Percentiles rank a stretch among this genome's conserved stretches.
Evolutionary conservation across 2,888 invertebrate species (phyloP).

Genomic region (Sinelater perroti): DNA sequence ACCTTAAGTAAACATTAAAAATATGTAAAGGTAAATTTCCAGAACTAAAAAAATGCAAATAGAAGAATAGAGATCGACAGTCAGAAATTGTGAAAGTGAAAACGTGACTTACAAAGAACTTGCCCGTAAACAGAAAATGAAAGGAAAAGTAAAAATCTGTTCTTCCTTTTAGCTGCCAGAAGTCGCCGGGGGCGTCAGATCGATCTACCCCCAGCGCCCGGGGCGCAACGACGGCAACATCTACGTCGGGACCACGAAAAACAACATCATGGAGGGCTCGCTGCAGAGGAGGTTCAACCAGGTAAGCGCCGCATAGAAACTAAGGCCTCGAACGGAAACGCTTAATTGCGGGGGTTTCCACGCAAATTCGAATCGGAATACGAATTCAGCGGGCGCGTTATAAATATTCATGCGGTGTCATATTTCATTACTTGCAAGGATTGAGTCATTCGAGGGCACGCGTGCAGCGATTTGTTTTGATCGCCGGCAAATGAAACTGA

Average conservation of each 20-base stretch:
- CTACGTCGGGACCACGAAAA: constrained; percentile 89
- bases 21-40: too few relatives aligned
- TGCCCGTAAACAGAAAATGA: too few relatives aligned
- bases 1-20: too few relatives aligned
- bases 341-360: neutral
- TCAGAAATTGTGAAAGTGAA: too few relatives aligned
- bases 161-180: constrained; percentile 75
- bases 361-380: neutral
- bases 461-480: too few relatives aligned
- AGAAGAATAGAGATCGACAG: too few relatives aligned
- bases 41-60: too few relatives aligned
- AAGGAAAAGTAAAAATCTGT: neutral
- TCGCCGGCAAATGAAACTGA: too few relatives aligned
- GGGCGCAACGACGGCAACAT: constrained; percentile 90
- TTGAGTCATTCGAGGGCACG: too few relatives aligned
- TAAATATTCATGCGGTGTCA: neutral
- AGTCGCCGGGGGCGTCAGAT: constrained; percentile 86
- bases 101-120: too few relatives aligned
- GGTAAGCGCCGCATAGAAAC: constrained; percentile 58
- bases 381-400: neutral
- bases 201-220: constrained; percentile 87
- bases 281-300: constrained; percentile 87
- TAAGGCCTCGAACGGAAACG: neutral
- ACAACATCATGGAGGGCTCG: constrained; percentile 90
- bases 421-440: too few relatives aligned